These are phyloP conservation scores for Apodemia mormo DNA, from an alignment of 2,888 invertebrate species.

Conservation along the genomic window DNA sequence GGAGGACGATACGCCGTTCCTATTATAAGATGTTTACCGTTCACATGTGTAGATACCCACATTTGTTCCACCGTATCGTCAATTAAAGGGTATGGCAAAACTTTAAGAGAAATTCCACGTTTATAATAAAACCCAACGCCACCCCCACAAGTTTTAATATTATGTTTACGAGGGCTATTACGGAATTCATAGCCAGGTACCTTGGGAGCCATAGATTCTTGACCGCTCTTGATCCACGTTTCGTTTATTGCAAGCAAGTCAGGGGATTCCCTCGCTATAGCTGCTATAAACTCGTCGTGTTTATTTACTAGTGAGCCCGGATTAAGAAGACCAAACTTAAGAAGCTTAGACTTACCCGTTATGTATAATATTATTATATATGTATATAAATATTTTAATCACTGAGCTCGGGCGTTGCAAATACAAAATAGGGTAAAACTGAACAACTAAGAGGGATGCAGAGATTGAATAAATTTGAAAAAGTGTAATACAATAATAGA, in stretches of 20 bases:
- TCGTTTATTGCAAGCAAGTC: neutral
- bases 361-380: neutral
- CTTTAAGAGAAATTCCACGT: neutral
- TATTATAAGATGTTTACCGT: neutral
- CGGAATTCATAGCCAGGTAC: conserved; percentile 7
- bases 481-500: neutral
- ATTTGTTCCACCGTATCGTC: neutral
- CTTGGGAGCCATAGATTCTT: neutral
- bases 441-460: neutral
- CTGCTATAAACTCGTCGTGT: neutral
- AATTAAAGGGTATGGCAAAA: neutral
- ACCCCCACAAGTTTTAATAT: neutral
- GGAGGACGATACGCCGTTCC: neutral
- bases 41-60: neutral
- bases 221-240: neutral
- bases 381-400: neutral
- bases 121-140: conserved; percentile 12
- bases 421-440: neutral
- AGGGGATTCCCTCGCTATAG: neutral
- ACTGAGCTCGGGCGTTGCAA: neutral
- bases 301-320: conserved; percentile 2
- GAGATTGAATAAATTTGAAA: conserved; percentile 1
- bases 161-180: neutral
- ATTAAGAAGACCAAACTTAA: conserved; percentile 3
- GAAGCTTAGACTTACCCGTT: neutral